A percentile compares a stretch with the other conserved stretches of the same genome.
These are phyloP conservation scores for Fragum fragum DNA, from an alignment of 2,888 invertebrate genomes.

Conservation along the genomic window DNA sequence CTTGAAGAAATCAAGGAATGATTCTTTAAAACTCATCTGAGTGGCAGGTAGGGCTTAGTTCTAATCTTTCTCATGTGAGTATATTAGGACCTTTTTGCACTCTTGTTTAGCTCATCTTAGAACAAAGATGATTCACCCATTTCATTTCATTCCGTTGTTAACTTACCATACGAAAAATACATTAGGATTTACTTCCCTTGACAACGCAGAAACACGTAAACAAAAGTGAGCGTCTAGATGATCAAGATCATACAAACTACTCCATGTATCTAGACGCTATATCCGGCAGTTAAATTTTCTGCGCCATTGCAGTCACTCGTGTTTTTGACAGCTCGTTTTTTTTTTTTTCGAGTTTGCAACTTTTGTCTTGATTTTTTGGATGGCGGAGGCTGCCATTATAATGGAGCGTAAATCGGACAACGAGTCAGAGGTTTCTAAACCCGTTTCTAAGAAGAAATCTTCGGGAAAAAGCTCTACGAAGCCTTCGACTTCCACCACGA, in stretches of 20 bases:
- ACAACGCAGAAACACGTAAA: conserved; percentile 1
- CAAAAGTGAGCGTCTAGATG: not conserved
- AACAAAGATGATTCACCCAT: too few species aligned
- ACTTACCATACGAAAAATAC: conserved; percentile 8
- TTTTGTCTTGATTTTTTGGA: too few species aligned
- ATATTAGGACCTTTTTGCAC: too few species aligned
- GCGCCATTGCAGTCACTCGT: conserved; percentile 20
- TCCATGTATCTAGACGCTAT: not conserved
- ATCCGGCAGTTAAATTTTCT: conserved; percentile 20
- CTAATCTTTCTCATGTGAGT: too few species aligned
- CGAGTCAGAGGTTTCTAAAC: not conserved
- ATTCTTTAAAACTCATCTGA: too few species aligned
- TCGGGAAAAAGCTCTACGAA: not conserved
- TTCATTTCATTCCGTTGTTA: conserved; percentile 2
- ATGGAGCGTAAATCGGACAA: too few species aligned
- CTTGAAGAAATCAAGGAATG: too few species aligned
- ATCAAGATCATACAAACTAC: not conserved
- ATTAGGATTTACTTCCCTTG: not conserved
- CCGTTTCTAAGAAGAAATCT: not conserved
- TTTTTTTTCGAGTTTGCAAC: too few species aligned
- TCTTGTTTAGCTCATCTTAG: too few species aligned
- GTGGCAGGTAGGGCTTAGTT: too few species aligned
- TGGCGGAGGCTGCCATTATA: too few species aligned
- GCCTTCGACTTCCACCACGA: not conserved
- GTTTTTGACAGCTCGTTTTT: too few species aligned